Percentiles rank a stretch among this genome's conserved stretches.
Conservation (phyloP, 2,113 vertebrate genomes). For the Ranitomeya imitator region DNA sequence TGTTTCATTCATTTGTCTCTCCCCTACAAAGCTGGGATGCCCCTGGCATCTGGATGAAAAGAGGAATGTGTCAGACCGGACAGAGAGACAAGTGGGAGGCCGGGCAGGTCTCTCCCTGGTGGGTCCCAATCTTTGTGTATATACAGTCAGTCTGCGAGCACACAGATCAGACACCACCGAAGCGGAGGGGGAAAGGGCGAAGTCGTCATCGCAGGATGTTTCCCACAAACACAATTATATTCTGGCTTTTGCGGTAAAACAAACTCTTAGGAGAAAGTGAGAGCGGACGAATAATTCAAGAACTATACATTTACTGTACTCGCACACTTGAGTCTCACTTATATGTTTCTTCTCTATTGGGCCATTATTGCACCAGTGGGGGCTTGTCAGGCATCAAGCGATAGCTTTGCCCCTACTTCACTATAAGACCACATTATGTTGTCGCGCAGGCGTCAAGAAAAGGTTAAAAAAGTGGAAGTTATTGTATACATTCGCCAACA, state of each 20-base stretch:
- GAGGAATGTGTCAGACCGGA: slow-evolving; percentile 5
- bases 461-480: background rate
- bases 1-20: background rate
- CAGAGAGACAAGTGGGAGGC: slow-evolving; percentile 44
- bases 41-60: slow-evolving; percentile 27
- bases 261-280: slow-evolving; percentile 54
- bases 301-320: background rate
- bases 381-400: background rate
- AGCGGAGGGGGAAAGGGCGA: background rate
- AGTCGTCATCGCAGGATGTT: slow-evolving; percentile 38
- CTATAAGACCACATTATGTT: background rate
- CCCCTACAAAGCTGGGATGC: background rate
- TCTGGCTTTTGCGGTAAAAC: slow-evolving; percentile 44
- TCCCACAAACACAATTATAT: slow-evolving; percentile 45
- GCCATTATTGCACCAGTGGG: background rate
- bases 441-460: background rate
- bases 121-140: slow-evolving; percentile 49
- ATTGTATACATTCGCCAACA: too few species aligned
- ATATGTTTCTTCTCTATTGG: background rate
- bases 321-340: background rate
- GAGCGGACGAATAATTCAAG: background rate
- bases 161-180: slow-evolving; percentile 27
- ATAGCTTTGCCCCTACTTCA: background rate
- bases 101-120: slow-evolving; percentile 39
- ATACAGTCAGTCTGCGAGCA: slow-evolving; percentile 23